A percentile compares a stretch with the other conserved stretches of the same genome.
Conservation (phyloP, 2,888 invertebrate genomes). For the Amphipoea lucens region DNA sequence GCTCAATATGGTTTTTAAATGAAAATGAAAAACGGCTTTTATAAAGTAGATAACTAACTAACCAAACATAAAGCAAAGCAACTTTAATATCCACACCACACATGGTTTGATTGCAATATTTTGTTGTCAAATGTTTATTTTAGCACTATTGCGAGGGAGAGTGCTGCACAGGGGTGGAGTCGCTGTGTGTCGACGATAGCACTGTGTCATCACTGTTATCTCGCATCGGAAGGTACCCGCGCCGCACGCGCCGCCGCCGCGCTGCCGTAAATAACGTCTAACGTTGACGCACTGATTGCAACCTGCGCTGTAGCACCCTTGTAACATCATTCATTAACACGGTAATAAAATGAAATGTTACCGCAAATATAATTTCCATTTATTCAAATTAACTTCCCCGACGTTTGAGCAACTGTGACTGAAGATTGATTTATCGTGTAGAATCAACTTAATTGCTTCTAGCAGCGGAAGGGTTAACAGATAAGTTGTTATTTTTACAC, state of each 20-base stretch:
- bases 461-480: slow-evolving; percentile 11
- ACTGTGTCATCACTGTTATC: slow-evolving; percentile 75
- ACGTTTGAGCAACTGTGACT: slow-evolving; percentile 7
- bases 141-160: slow-evolving; percentile 48
- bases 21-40: neutral
- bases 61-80: slow-evolving; percentile 5
- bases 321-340: slow-evolving; percentile 34
- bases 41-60: slow-evolving; percentile 13
- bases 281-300: slow-evolving; percentile 47
- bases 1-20: neutral
- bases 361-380: slow-evolving; percentile 15
- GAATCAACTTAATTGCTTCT: slow-evolving; percentile 10
- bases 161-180: slow-evolving; percentile 44
- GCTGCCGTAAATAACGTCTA: slow-evolving; percentile 44
- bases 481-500: slow-evolving; percentile 29
- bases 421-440: slow-evolving; percentile 19
- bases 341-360: slow-evolving; percentile 27
- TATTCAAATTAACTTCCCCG: slow-evolving; percentile 8
- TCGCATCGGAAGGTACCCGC: slow-evolving; percentile 60
- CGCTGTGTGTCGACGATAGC: slow-evolving; percentile 73
- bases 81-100: slow-evolving; percentile 30
- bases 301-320: slow-evolving; percentile 25
- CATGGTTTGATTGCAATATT: slow-evolving; percentile 48
- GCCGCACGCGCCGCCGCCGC: slow-evolving; percentile 31
- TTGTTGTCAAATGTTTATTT: slow-evolving; percentile 53